Evolutionary conservation across 2,888 invertebrate species (phyloP), one percentile per base, ranked within the genome.

Genomic region (Drosophila kuntzei): DNA sequence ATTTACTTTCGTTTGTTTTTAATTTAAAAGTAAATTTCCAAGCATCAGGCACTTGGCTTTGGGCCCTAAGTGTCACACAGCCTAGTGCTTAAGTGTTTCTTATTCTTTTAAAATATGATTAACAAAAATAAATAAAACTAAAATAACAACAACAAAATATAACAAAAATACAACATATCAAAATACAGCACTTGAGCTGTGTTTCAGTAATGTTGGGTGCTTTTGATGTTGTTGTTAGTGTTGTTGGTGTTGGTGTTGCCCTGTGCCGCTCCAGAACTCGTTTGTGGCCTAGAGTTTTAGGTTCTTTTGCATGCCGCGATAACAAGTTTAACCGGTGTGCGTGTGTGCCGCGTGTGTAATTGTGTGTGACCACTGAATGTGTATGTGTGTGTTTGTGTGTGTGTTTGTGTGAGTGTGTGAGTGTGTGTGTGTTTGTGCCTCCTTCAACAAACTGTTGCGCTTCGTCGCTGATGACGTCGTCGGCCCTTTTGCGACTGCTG

Each of bases 361-460:
- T 71, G 70, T 83, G 71, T 76, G 81, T 76, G 75, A 62, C 68
- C 67, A n/a, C 47, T 71, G 61, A 62, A 34, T 63, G 34, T 54
- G 41, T 63, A 44, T 54, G 25, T 1, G 9, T 2, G 4, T 55
- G 18, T 36, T 20, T 41, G 25, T 59, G 67, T 61, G 37, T n/a
- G 46, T 64, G 60, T 59, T 27, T 64, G 25, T 51, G 43, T 61
- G 47, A 50, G 37, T 37, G 18, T 44, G 16, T 66, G 41, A 57
- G 34, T 60, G 29, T 43, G 39, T 41, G 32, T 49, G 65, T 64
- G 72, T 60, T 44, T 77, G 62, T 69, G 76, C 68, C 78, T 82
- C 87, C 90, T 89, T 79, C 77, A 74, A 79, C 89, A 90, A 90
- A 87, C 86, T 85, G 89, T 86, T 87, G 83, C 89, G 70, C 76